These are phyloP conservation scores for Drosophila parabipectinata DNA, from an alignment of 1,140 invertebrate genomes.

Conservation along the genomic window DNA sequence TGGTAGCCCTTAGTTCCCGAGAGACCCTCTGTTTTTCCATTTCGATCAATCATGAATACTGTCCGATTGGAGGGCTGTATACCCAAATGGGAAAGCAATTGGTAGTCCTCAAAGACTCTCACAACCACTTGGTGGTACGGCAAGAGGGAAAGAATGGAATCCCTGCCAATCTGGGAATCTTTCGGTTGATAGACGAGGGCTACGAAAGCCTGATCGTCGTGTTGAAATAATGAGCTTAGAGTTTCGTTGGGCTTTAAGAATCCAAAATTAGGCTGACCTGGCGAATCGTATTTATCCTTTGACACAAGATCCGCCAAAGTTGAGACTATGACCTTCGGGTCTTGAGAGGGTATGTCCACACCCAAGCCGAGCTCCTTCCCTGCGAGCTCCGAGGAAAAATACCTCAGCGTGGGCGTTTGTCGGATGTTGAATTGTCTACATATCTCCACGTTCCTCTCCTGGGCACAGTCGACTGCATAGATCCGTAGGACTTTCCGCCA, in stretches of 20 bases:
- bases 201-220: not conserved
- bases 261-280: constrained; percentile 25
- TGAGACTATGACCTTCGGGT: constrained; percentile 19
- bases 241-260: not conserved
- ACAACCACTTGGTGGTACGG: constrained; percentile 16
- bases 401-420: not conserved
- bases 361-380: constrained; percentile 20
- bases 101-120: not conserved
- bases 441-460: constrained; percentile 89
- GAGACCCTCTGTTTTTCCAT: not conserved
- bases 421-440: constrained; percentile 8
- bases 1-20: not conserved
- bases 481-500: constrained; percentile 85
- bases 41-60: constrained; percentile 24
- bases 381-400: not conserved
- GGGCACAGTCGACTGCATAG: constrained; percentile 88
- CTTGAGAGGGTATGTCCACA: not conserved
- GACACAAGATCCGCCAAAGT: constrained; percentile 21
- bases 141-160: constrained; percentile 32
- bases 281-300: constrained; percentile 10
- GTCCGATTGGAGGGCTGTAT: not conserved
- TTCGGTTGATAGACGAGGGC: constrained; percentile 47
- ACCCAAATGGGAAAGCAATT: constrained; percentile 32
- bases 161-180: constrained; percentile 41
- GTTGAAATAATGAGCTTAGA: not conserved